Evolutionary conservation across 2,888 invertebrate species (phyloP), one percentile per base, ranked within the genome.

Genomic region (Noctua janthe): DNA sequence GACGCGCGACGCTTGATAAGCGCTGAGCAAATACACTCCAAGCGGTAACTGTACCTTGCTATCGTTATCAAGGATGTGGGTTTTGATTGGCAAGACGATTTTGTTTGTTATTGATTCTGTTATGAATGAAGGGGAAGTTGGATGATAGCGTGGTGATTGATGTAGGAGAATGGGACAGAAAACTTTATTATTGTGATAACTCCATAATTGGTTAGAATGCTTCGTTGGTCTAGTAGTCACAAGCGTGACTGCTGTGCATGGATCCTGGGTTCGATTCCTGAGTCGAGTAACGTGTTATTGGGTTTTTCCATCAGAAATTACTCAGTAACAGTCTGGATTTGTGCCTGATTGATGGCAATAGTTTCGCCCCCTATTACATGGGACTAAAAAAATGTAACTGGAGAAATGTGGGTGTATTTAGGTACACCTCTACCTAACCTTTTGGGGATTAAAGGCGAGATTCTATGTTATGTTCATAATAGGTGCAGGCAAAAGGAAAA

Each of bases 41-140:
- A 49, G 35, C 56, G 15, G 54, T 29, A 15, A 54, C 69, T 56
- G 13, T 15, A 39, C 39, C 23, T 35, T 39, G 43, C 23, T 86
- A 75, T 85, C 81, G 78, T 43, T 87, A 82, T 83, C 82, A 76
- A 78, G 35, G 66, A 77, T 83, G 78, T 20, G 39, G 13, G 66
- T 23, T 70, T 49, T 76, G 62, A 69, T 75, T 72, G 4, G n/a
- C 51, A 51, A 20, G 51, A 35, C n/a, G 49, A 71, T 35, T 51
- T 35, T 71, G 35, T 59, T 29, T 71, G n/a, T 47, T 69, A 29
- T 39, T 72, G 15, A 71, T 66, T 66, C 10, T 35, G 13, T 5
- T 73, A 73, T 59, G 43, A 73, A 73, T 59, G 73, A 59, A 47
- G 11, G 3, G 6, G 11, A 0, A 43, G 54, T 43, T 54, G 71